Evolutionary conservation across 2,888 invertebrate species (phyloP).

Genomic region (Xestia c-nigrum): DNA sequence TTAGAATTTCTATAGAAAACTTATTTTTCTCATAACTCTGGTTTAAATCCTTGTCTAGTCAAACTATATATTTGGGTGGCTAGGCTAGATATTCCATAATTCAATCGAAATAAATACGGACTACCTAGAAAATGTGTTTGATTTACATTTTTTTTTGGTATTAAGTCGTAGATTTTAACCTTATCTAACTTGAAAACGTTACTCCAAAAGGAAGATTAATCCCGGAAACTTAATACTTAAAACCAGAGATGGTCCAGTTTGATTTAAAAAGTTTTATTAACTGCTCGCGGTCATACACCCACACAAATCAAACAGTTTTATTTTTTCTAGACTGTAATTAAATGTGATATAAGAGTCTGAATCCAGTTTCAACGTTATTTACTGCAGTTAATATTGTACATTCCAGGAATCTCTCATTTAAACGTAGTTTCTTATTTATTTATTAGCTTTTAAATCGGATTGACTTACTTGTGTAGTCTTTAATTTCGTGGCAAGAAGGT

Average conservation of each 20-base stretch:
- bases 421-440: background rate
- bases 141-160: too few species aligned
- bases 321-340: slow-evolving; percentile 42
- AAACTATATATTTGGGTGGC: too few species aligned
- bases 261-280: slow-evolving; percentile 16
- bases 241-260: background rate
- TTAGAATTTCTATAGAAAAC: too few species aligned
- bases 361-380: slow-evolving; percentile 17
- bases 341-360: slow-evolving; percentile 6
- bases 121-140: too few species aligned
- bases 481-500: background rate
- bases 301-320: slow-evolving; percentile 31
- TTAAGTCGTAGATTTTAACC: background rate
- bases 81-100: too few species aligned
- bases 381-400: slow-evolving; percentile 14
- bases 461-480: background rate
- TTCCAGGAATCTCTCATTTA: slow-evolving; percentile 1
- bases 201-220: background rate
- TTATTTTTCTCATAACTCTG: too few species aligned
- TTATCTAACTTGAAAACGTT: background rate
- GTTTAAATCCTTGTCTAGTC: too few species aligned
- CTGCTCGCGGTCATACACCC: background rate
- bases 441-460: background rate
- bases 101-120: too few species aligned
- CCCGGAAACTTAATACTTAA: slow-evolving; percentile 7